These are phyloP conservation scores for Mimas tiliae DNA, from an alignment of 2,888 invertebrate genomes.

Conservation along the genomic window DNA sequence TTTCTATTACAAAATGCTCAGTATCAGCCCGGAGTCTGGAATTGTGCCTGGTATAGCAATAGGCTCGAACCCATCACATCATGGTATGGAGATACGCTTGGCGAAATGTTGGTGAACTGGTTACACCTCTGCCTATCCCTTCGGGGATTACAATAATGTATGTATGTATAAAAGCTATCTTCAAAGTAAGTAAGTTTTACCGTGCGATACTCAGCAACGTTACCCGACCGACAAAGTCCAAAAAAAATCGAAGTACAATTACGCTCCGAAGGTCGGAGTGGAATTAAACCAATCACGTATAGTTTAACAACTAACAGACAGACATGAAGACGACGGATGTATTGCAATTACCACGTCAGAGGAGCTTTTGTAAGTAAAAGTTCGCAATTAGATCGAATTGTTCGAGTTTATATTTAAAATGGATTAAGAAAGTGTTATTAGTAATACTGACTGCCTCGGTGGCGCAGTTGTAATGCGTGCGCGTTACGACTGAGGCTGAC, in stretches of 20 bases:
- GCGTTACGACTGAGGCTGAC: too few relatives aligned
- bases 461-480: too few relatives aligned
- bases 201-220: not conserved
- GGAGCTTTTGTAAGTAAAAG: constrained; percentile 58
- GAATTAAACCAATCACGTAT: constrained; percentile 49
- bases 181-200: not conserved
- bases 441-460: too few relatives aligned
- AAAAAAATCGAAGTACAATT: constrained; percentile 47
- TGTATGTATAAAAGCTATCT: too few relatives aligned
- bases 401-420: constrained; percentile 32
- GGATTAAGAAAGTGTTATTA: constrained; percentile 23
- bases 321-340: constrained; percentile 61
- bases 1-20: too few relatives aligned
- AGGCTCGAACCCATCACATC: too few relatives aligned
- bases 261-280: constrained; percentile 56
- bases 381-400: constrained; percentile 44
- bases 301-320: constrained; percentile 44
- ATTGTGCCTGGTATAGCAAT: too few relatives aligned
- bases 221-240: not conserved
- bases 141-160: too few relatives aligned
- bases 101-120: too few relatives aligned
- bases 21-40: too few relatives aligned
- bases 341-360: constrained; percentile 73
- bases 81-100: too few relatives aligned
- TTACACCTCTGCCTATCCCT: too few relatives aligned